Percentiles rank a stretch among this genome's conserved stretches.
Evolutionary conservation across 1,140 invertebrate genomes (phyloP).

Genomic region (Trissolcus basalis): DNA sequence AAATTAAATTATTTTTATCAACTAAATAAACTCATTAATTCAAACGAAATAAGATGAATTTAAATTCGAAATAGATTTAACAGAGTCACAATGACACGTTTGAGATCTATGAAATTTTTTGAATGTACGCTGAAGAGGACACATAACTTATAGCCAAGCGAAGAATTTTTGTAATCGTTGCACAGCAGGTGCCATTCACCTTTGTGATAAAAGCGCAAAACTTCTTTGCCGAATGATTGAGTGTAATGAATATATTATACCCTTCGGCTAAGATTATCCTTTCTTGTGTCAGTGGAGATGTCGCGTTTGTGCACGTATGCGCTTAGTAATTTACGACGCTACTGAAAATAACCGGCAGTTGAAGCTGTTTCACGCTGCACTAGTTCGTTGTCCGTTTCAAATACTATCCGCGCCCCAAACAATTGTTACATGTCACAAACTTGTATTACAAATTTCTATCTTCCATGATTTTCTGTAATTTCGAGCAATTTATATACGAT

Average conservation of each 20-base stretch:
- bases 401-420: slow-evolving; percentile 33
- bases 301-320: slow-evolving; percentile 54
- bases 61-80: no score
- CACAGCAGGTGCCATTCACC: slow-evolving; percentile 32
- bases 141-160: neutral
- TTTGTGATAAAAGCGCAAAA: slow-evolving; percentile 47
- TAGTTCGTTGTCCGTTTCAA: slow-evolving; percentile 21
- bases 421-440: slow-evolving; percentile 32
- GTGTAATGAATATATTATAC: slow-evolving; percentile 60
- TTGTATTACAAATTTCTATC: slow-evolving; percentile 28
- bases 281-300: slow-evolving; percentile 57
- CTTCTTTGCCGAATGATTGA: slow-evolving; percentile 55
- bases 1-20: no score
- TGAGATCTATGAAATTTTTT: no score
- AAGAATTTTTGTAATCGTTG: slow-evolving; percentile 8
- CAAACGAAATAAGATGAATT: no score
- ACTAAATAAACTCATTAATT: no score
- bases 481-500: no score
- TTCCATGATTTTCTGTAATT: no score
- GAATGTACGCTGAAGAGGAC: no score
- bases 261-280: slow-evolving; percentile 45
- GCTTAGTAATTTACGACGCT: slow-evolving; percentile 55
- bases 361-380: slow-evolving; percentile 52
- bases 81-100: no score
- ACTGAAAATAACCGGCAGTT: slow-evolving; percentile 55